Percentiles rank a stretch among this genome's conserved stretches.
Conservation (phyloP, 2,113 vertebrate genomes). For the pig (Sus scrofa) region T2T-Sscrofa CM000825.6:43559501-43560000, state of each 20-base stretch:
- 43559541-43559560: too few relatives aligned
- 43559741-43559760: neutral
- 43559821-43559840: neutral
- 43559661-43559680: too few relatives aligned
- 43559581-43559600: too few relatives aligned
- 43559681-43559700: neutral
- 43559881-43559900: constrained; percentile 7
- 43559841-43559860: constrained; percentile 11
- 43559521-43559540: too few relatives aligned
- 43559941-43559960: constrained; percentile 92
- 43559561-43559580: too few relatives aligned
- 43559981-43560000: constrained; percentile 84
- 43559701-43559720: constrained; percentile 20
- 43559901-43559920: neutral
- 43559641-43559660: too few relatives aligned
- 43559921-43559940: constrained; percentile 45
- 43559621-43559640: too few relatives aligned
- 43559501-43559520: too few relatives aligned
- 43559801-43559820: neutral
- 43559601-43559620: too few relatives aligned
- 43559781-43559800: neutral
- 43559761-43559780: neutral
- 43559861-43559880: neutral
- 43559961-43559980: constrained; percentile 87
- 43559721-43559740: neutral